Evolutionary conservation across 2,113 vertebrate species (phyloP).

Genomic region (Chaenogobius annularis): DNA sequence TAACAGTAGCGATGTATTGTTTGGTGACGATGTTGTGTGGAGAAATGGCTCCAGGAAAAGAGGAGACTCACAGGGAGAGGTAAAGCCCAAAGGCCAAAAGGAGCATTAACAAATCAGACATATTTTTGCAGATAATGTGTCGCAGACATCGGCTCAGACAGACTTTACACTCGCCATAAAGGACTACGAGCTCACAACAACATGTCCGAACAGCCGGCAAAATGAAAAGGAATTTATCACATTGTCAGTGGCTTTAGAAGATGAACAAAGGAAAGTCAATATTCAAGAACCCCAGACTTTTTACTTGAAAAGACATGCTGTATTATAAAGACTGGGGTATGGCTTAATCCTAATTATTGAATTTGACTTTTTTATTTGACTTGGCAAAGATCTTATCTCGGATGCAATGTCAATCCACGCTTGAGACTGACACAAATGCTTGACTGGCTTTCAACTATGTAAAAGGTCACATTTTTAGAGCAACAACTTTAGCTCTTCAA

Average conservation of each 20-base stretch:
- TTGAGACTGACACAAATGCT: no score
- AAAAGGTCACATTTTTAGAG: no score
- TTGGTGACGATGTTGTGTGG: background rate
- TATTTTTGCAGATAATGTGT: slow-evolving; percentile 24
- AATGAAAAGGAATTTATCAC: slow-evolving; percentile 2
- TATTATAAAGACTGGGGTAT: background rate
- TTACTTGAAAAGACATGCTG: background rate
- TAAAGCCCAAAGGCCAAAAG: background rate
- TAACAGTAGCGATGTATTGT: background rate
- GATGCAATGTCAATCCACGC: background rate
- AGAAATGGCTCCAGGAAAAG: slow-evolving; percentile 2
- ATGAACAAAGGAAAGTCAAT: background rate
- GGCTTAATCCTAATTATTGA: no score
- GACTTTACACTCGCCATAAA: slow-evolving; percentile 11
- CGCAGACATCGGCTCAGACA: slow-evolving; percentile 3
- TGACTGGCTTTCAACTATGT: no score
- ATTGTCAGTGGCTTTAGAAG: background rate
- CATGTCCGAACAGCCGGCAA: background rate
- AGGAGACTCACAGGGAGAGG: slow-evolving; percentile 1
- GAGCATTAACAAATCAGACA: background rate
- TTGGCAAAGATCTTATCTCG: background rate
- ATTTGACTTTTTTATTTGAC: background rate
- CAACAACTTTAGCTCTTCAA: background rate
- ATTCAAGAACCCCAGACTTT: background rate
- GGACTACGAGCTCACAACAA: slow-evolving; percentile 13